Evolutionary conservation across 2,888 invertebrate genomes (phyloP), one percentile per base, ranked within the genome.

Genomic region (Phania funesta): DNA sequence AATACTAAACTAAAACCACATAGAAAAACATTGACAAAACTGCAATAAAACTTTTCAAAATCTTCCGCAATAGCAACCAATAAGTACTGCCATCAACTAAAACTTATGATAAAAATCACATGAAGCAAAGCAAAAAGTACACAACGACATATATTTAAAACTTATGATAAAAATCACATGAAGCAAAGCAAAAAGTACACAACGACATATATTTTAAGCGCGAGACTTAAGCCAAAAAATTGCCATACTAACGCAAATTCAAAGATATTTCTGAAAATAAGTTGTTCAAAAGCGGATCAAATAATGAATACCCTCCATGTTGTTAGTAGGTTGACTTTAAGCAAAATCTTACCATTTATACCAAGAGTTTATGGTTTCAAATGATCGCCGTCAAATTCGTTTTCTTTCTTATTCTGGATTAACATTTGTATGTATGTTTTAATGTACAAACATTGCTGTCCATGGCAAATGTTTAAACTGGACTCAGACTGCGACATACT

Each of bases 21-120:
- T 2, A 8, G 44, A 24, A 13, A 67, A 73, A 68, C 46, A 35
- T 67, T 18, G 26, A 35, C 24, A 73, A 65, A 22, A 44, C 26
- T 52, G 48, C 60, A 16, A 79, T 60, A 58, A 60, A 74, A 74
- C 54, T 54, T 65, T 56, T 24, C 24, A 65, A 54, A 50, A 48
- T 32, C 46, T 65, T 64, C 5, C 3, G 22, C 44, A 44, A 56
- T 13, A 56, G 11, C 9, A 64, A 54, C 24, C 44, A 62, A 68
- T 62, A 68, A 75, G 67, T 68, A 75, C 56, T 80, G 22, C 56
- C 44, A 56, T 75, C 38, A 68, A 73, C 46, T 50, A 62, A 79
- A 74, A 74, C 74, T 79, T 79, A 79, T 79, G 79, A 79, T 73
- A 79, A 52, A 44, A 60, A 52, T 73, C 79, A 73, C 67, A 73